phyloP scores from a whole-genome alignment of 1,140 invertebrate genomes.

The Tetranychus urticae region DNA sequence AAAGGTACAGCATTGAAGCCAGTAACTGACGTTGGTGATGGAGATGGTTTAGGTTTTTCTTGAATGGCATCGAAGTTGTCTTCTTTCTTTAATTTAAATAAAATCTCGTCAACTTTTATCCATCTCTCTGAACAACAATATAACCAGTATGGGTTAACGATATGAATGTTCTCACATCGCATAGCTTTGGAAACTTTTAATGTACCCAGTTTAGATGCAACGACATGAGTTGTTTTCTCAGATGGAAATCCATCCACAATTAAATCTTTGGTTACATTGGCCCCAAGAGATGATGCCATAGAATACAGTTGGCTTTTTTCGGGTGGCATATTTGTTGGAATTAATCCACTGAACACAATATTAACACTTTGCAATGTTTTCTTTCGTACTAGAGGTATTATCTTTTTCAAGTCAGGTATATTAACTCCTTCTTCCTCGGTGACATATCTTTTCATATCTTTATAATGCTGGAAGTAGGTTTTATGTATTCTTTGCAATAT shows the following conservation, averaged over 20 bases:
- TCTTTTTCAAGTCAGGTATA: conserved; percentile 56
- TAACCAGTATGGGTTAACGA: conserved; percentile 80
- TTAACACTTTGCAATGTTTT: conserved; percentile 51
- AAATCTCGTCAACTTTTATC: conserved; percentile 58
- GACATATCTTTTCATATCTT: conserved; percentile 24
- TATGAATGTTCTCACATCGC: conserved; percentile 17
- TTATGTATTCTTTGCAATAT: conserved; percentile 66
- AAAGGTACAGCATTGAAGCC: background rate
- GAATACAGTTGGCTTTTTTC: conserved; percentile 57
- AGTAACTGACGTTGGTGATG: background rate
- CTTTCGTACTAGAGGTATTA: conserved; percentile 59
- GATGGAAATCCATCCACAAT: conserved; percentile 17
- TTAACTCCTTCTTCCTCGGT: conserved; percentile 21
- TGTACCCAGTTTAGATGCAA: conserved; percentile 63
- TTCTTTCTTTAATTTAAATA: conserved; percentile 36
- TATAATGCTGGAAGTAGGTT: conserved; percentile 57
- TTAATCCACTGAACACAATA: conserved; percentile 74
- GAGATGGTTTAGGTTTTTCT: background rate
- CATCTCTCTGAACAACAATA: conserved; percentile 77
- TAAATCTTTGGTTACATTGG: conserved; percentile 37
- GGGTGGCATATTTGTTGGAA: conserved; percentile 60
- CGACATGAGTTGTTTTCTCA: conserved; percentile 63
- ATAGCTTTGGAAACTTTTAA: conserved; percentile 36
- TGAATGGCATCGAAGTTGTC: conserved; percentile 2
- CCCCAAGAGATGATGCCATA: conserved; percentile 61